Evolutionary conservation across 2,888 invertebrate species (phyloP).

Genomic region (Hirtodrosophila histrioides): DNA sequence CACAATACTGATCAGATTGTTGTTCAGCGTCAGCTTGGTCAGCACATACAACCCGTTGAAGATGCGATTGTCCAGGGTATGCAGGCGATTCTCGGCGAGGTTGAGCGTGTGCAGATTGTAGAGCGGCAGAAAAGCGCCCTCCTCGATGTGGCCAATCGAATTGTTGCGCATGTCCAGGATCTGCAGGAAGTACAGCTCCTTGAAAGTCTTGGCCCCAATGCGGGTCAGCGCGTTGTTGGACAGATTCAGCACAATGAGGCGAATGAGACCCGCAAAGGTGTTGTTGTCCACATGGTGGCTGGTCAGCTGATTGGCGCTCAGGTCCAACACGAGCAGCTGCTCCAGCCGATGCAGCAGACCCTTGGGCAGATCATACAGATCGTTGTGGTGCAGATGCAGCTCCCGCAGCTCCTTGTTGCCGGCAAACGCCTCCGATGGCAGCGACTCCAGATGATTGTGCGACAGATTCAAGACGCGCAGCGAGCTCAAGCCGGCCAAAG

Average conservation of each 20-base stretch:
- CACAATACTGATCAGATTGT: conserved; percentile 92
- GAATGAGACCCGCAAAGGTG: conserved; percentile 93
- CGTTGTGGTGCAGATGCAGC: conserved; percentile 93
- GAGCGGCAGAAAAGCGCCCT: conserved; percentile 93
- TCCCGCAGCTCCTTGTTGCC: conserved; percentile 92
- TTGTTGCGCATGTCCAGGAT: conserved; percentile 94
- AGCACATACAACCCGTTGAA: conserved; percentile 94
- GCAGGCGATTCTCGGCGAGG: conserved; percentile 93
- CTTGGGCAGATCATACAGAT: conserved; percentile 91
- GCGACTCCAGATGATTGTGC: conserved; percentile 91
- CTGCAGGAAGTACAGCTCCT: conserved; percentile 93
- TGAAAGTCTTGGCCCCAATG: conserved; percentile 93
- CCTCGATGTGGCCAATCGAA: conserved; percentile 94
- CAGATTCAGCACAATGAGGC: conserved; percentile 92
- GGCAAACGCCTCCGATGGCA: conserved; percentile 93
- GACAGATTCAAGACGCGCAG: conserved; percentile 93
- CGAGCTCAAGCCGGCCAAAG: conserved; percentile 91
- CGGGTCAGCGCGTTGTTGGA: conserved; percentile 94
- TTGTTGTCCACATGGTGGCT: conserved; percentile 93
- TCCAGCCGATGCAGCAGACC: conserved; percentile 93
- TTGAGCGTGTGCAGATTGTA: conserved; percentile 95
- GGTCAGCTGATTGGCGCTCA: conserved; percentile 93
- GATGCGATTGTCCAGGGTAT: conserved; percentile 91
- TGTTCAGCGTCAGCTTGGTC: conserved; percentile 93
- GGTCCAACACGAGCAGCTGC: conserved; percentile 92